Conservation (phyloP, 2,797 vertebrate genomes). For the Xiphophorus birchmanni region DNA sequence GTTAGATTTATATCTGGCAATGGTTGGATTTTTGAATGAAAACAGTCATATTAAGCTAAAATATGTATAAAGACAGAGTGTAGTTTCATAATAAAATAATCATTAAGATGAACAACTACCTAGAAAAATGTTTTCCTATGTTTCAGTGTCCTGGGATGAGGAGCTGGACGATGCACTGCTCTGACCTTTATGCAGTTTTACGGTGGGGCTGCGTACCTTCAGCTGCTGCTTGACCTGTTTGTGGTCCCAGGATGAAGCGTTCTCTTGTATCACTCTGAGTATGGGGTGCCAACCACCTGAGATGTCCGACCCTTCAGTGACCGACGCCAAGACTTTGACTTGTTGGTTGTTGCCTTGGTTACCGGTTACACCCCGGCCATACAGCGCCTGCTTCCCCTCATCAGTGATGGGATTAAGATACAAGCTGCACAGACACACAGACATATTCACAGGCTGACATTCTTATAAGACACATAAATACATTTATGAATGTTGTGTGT, state of each 20-base stretch:
- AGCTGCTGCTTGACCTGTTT: conserved; percentile 86
- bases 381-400: conserved; percentile 84
- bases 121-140: too few species aligned
- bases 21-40: too few species aligned
- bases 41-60: too few species aligned
- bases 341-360: conserved; percentile 49
- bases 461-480: too few species aligned
- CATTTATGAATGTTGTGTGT: too few species aligned
- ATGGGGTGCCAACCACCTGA: conserved; percentile 92
- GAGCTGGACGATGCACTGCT: background rate
- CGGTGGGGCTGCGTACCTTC: conserved; percentile 48
- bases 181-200: too few species aligned
- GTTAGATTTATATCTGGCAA: too few species aligned
- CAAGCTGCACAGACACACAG: conserved; percentile 77
- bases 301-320: conserved; percentile 88
- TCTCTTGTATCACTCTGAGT: conserved; percentile 86
- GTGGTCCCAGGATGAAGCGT: conserved; percentile 88
- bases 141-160: background rate
- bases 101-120: too few species aligned
- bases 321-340: conserved; percentile 87
- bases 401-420: conserved; percentile 94
- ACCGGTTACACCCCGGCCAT: conserved; percentile 74
- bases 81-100: too few species aligned
- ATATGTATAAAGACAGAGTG: too few species aligned
- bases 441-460: background rate